These are phyloP conservation scores for Pelecanoides urinatrix DNA, from an alignment of 2,113 vertebrate species.

Conservation along the genomic window DNA sequence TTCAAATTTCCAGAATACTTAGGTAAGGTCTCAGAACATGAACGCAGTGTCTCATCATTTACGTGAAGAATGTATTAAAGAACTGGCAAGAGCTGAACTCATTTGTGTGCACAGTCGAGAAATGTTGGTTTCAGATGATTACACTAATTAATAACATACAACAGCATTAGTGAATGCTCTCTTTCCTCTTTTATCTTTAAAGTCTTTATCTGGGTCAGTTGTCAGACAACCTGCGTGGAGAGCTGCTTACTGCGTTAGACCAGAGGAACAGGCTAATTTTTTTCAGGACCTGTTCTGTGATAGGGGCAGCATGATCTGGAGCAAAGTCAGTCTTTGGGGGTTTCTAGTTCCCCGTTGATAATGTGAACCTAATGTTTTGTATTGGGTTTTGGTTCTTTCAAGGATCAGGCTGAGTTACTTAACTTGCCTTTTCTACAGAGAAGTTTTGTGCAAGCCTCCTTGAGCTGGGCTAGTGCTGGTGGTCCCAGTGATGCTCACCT, in stretches of 20 bases:
- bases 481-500: neutral
- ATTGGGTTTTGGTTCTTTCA: neutral
- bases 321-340: neutral
- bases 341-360: neutral
- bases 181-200: neutral
- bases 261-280: neutral
- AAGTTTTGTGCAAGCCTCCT: neutral
- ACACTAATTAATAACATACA: neutral
- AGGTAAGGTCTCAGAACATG: constrained; percentile 12
- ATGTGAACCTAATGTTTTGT: neutral
- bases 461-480: neutral
- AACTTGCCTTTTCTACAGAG: neutral
- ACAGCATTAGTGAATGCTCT: neutral
- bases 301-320: neutral
- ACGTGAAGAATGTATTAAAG: neutral
- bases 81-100: neutral
- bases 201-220: neutral
- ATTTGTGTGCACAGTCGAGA: neutral
- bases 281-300: neutral
- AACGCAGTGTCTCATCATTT: neutral
- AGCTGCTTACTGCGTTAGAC: neutral
- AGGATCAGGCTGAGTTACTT: neutral
- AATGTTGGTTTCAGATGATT: neutral
- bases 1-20: constrained; percentile 37
- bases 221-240: neutral